Evolutionary conservation across 2,797 vertebrate species (phyloP).

Genomic region (Chaetodon trifasciatus): DNA sequence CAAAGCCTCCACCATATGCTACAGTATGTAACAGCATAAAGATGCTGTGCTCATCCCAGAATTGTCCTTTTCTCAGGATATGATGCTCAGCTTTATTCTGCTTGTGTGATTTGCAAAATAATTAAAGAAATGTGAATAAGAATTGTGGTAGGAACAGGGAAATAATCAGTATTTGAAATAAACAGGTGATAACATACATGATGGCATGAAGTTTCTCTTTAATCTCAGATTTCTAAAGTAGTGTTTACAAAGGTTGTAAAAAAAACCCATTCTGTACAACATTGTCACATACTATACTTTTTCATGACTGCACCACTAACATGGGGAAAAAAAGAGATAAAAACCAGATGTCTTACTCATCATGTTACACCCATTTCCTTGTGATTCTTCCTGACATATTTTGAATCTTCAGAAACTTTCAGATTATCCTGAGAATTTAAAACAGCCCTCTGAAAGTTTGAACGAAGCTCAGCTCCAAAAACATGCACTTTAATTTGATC

Average conservation of each 20-base stretch:
- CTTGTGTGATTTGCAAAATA: neutral
- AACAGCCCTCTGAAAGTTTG: constrained; percentile 1
- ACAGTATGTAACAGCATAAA: neutral
- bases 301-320: neutral
- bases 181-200: neutral
- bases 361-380: neutral
- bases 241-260: neutral
- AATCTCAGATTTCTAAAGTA: neutral
- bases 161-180: neutral
- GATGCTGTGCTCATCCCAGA: neutral
- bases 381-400: constrained; percentile 32
- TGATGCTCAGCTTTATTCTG: neutral
- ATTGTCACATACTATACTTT: neutral
- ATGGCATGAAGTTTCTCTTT: neutral
- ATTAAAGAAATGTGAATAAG: neutral
- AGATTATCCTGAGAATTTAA: constrained; percentile 25
- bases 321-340: neutral
- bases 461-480: constrained; percentile 23
- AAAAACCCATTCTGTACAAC: neutral
- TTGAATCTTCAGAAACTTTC: constrained; percentile 24
- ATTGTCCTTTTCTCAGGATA: neutral
- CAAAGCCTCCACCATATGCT: neutral
- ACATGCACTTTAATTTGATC: neutral
- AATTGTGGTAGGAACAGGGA: neutral
- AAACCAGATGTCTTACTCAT: constrained; percentile 23